A percentile compares a stretch with the other conserved stretches of the same genome.
These are phyloP conservation scores for Eurois occulta DNA, from an alignment of 2,888 invertebrate genomes.

Conservation along the genomic window DNA sequence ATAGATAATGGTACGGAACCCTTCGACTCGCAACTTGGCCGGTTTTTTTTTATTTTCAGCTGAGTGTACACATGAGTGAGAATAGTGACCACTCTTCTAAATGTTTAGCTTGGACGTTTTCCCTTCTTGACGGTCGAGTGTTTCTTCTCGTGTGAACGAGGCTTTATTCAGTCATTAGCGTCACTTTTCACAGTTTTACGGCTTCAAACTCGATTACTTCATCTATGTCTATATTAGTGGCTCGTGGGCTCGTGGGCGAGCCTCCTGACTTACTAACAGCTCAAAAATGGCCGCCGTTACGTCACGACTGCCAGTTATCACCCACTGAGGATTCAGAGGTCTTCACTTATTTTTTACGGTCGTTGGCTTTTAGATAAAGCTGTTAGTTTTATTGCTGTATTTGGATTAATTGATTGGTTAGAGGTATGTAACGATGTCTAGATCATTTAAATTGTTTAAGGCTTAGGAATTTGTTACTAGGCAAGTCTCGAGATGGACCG, in stretches of 20 bases:
- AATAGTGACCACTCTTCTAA: background rate
- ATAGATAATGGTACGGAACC: too few species aligned
- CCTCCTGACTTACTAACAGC: slow-evolving; percentile 42
- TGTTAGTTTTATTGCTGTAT: slow-evolving; percentile 36
- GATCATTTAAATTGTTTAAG: slow-evolving; percentile 2
- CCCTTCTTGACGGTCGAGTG: background rate
- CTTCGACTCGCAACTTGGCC: too few species aligned
- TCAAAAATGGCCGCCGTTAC: slow-evolving; percentile 53
- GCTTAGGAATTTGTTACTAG: background rate
- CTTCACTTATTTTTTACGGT: slow-evolving; percentile 44
- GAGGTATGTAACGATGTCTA: slow-evolving; percentile 15
- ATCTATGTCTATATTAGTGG: slow-evolving; percentile 46
- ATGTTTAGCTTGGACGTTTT: background rate
- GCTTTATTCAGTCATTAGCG: slow-evolving; percentile 33
- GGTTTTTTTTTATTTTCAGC: background rate
- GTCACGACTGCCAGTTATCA: slow-evolving; percentile 57
- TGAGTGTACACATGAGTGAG: background rate
- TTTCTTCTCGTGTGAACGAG: slow-evolving; percentile 10
- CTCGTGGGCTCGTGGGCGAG: slow-evolving; percentile 53
- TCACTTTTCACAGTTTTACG: slow-evolving; percentile 50
- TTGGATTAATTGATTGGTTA: slow-evolving; percentile 45
- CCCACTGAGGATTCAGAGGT: slow-evolving; percentile 43
- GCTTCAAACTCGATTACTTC: slow-evolving; percentile 39
- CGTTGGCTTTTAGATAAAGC: slow-evolving; percentile 49
- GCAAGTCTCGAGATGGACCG: background rate